A percentile compares a stretch with the other conserved stretches of the same genome.
Evolutionary conservation across 2,797 vertebrate genomes (phyloP).

Genomic region (Myripristis jacobus): DNA sequence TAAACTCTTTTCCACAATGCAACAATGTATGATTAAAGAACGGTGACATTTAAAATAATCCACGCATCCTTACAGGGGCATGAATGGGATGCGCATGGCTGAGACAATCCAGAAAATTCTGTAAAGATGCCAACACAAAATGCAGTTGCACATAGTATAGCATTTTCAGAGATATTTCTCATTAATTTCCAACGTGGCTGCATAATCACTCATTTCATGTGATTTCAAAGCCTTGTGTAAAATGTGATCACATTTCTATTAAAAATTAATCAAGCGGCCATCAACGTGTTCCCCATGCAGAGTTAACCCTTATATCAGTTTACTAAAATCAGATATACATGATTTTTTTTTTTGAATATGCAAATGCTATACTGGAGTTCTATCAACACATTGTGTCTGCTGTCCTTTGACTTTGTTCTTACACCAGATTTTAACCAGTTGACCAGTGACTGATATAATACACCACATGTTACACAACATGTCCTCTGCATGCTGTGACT

Average conservation of each 20-base stretch:
- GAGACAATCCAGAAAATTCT: neutral
- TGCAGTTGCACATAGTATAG: neutral
- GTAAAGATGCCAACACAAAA: neutral
- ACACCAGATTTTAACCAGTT: neutral
- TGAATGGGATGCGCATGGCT: neutral
- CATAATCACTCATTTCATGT: neutral
- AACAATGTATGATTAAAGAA: constrained; percentile 21
- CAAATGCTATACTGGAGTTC: neutral
- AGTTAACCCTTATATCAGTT: neutral
- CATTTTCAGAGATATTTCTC: neutral
- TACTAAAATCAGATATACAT: neutral
- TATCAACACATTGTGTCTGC: neutral
- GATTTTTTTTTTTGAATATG: too few species aligned
- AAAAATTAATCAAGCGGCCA: neutral
- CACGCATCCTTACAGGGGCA: neutral
- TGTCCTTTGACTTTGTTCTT: neutral
- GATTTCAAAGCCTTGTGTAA: neutral
- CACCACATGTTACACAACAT: too few species aligned
- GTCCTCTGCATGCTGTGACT: too few species aligned
- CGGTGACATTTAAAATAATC: neutral
- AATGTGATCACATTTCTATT: neutral
- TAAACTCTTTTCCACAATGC: constrained; percentile 12
- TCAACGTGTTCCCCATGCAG: neutral
- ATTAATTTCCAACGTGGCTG: neutral
- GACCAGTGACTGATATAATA: too few species aligned